Percentiles rank a stretch among this genome's conserved stretches.
These are phyloP conservation scores for Centropyge bicolor DNA, from an alignment of 2,797 vertebrate species.

Conservation along the genomic window DNA sequence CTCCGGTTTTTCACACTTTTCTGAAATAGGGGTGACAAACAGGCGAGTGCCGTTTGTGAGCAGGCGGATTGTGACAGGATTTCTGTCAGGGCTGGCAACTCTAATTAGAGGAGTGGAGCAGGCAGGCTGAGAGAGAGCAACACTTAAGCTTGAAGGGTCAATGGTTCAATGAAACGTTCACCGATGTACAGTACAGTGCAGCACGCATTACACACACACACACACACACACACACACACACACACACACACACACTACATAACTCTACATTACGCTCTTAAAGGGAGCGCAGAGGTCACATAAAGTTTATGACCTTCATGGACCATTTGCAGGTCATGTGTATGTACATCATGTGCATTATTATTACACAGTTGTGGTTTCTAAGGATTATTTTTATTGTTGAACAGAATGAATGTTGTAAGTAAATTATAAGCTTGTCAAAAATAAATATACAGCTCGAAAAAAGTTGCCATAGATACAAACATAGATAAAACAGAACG, in stretches of 20 bases:
- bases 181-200: constrained; percentile 15
- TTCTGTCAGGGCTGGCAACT: constrained; percentile 77
- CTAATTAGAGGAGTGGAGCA: constrained; percentile 75
- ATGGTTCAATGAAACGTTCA: constrained; percentile 64
- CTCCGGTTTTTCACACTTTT: constrained; percentile 76
- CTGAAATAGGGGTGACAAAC: constrained; percentile 76
- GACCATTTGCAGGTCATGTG: not conserved
- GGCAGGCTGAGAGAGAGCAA: constrained; percentile 59
- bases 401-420: too few species aligned
- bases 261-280: constrained; percentile 10
- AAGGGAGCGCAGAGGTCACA: constrained; percentile 26
- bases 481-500: too few species aligned
- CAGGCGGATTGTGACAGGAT: constrained; percentile 70
- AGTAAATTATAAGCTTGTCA: too few species aligned
- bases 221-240: constrained; percentile 4
- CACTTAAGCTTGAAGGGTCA: constrained; percentile 63
- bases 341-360: too few species aligned
- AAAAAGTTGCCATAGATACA: too few species aligned
- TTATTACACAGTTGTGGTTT: too few species aligned
- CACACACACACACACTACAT: not conserved
- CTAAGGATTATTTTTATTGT: too few species aligned
- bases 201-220: not conserved
- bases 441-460: too few species aligned
- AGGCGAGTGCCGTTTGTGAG: constrained; percentile 74
- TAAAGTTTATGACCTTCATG: constrained; percentile 12